Percentiles rank a stretch among this genome's conserved stretches.
Evolutionary conservation across 2,113 vertebrate species (phyloP).

Genomic region (Hippocampus barbouri): DNA sequence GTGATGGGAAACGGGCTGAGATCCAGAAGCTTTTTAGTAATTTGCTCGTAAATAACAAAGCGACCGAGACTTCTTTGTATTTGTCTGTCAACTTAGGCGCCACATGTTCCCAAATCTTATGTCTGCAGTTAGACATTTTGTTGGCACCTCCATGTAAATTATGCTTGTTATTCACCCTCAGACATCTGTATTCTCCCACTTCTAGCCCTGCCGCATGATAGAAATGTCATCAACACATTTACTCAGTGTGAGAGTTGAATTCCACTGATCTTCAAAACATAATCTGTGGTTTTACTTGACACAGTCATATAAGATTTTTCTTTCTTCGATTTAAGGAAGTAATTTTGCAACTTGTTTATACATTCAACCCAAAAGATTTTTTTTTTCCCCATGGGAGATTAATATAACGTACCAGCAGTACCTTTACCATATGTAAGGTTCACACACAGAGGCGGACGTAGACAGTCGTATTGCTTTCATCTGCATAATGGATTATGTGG

Average conservation of each 20-base stretch:
- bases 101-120: constrained; percentile 6
- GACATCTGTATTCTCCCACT: constrained; percentile 1
- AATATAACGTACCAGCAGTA: not conserved
- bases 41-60: constrained; percentile 3
- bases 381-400: not conserved
- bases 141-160: constrained; percentile 4
- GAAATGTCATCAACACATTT: constrained; percentile 3
- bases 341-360: not conserved
- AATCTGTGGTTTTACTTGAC: not conserved
- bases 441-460: constrained; percentile 15
- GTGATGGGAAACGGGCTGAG: constrained; percentile 9
- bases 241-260: not conserved
- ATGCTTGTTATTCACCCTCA: not conserved
- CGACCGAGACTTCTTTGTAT: constrained; percentile 1
- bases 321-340: not conserved
- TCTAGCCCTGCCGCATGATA: not conserved
- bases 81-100: constrained; percentile 6
- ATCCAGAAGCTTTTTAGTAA: constrained; percentile 7
- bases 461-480: constrained; percentile 50
- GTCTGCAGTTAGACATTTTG: constrained; percentile 1
- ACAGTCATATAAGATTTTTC: not conserved
- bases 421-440: not conserved
- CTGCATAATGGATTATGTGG: constrained; percentile 72
- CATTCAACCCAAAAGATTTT: not conserved
- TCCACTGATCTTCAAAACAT: not conserved